Conservation (phyloP, 2,113 vertebrate genomes). For the Atractosteus spatula region DNA sequence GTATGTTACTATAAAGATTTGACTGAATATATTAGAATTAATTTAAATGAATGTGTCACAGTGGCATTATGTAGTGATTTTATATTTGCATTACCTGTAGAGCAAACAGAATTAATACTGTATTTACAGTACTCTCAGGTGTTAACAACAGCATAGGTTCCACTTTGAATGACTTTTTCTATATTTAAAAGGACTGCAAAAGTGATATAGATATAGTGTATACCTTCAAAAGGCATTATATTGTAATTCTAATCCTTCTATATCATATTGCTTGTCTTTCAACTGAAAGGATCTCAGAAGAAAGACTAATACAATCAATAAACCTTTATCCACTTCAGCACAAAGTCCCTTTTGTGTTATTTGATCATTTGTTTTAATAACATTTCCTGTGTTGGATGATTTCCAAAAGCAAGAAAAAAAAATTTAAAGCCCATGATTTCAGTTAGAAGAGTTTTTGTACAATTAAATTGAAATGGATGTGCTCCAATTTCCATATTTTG, state of each 20-base stretch:
- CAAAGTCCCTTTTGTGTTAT: constrained; percentile 50
- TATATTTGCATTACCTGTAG: too few species aligned
- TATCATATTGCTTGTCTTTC: not conserved
- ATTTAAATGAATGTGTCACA: too few species aligned
- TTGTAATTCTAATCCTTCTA: not conserved
- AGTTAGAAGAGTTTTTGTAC: constrained; percentile 52
- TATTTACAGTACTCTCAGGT: too few species aligned
- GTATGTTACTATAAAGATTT: too few species aligned
- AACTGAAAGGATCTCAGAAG: not conserved
- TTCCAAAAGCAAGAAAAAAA: constrained; percentile 50
- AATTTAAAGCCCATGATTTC: constrained; percentile 44
- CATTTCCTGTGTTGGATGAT: constrained; percentile 57
- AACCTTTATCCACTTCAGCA: constrained; percentile 25
- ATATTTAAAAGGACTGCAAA: not conserved
- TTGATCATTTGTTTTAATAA: constrained; percentile 44
- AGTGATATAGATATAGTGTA: too few species aligned
- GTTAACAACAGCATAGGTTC: too few species aligned
- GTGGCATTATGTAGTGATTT: too few species aligned
- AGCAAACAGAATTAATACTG: too few species aligned
- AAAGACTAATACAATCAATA: not conserved
- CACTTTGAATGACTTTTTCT: too few species aligned
- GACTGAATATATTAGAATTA: too few species aligned
- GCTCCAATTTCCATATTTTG: constrained; percentile 11
- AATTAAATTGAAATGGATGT: constrained; percentile 51
- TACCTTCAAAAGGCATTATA: not conserved